Base-by-base conservation (phyloP, 2,113 vertebrate genomes). In the Willisornis vidua region DNA sequence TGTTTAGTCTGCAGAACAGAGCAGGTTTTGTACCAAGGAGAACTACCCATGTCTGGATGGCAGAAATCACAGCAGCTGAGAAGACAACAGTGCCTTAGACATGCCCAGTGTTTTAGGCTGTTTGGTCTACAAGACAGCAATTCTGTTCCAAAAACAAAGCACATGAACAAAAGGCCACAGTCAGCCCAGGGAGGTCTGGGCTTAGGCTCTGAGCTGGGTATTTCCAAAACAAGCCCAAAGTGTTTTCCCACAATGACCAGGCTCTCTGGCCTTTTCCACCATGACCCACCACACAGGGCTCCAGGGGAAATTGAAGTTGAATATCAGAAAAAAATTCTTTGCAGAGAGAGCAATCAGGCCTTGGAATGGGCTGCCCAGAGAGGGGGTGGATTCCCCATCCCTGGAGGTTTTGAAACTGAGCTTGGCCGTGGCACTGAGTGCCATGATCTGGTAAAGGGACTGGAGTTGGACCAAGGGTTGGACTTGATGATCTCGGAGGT, bases 181-280 rank as follows among this genome's bases (percentile, higher is more conserved):
- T 28, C 41, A 90, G 70, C 55, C 49, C 81, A 68, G 41, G 58
- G 31, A 84, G 75, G 49, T 87, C 74, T 87, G 70, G 41, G 19
- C 22, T 93, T 10, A 14, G 22, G 51, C 12, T 89, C 43, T 63
- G 57, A 66, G 52, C 46, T 58, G 46, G 37, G 25, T 84, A 11
- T 62, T 90, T 65, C 89, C 59, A 94, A 96, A 94, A 73, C 61
- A 94, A 94, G 58, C 76, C 46, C 55, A 62, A 70, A 62, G 5
- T 8, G 2, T 46, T 46, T 83, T 49, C 45, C 43, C 55, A 55
- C 67, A 79, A 31, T 33, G 62, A 26, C 45, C 26, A 65, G 22
- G 19, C 35, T 92, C 59, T 4, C 25, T 57, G 0, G 3, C 5
- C 17, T 76, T 62, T 6, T 55, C 26, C 19, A 20, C 8, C 7